phyloP scores from a whole-genome alignment of 1,140 invertebrate genomes.

The Steinernema feltiae region DNA sequence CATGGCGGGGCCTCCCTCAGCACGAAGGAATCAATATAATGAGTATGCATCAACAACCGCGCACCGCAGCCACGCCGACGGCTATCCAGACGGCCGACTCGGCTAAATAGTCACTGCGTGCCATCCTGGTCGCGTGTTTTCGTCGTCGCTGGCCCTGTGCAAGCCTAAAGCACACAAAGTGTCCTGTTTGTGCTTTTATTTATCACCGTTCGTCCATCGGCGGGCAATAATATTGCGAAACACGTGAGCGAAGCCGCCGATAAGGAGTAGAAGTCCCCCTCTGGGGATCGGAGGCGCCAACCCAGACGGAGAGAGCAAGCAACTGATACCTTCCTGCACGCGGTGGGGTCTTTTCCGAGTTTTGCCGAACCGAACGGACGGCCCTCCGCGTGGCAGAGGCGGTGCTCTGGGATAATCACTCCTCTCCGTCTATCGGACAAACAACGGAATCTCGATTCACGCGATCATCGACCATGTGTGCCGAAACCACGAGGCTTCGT shows the following conservation, averaged over 20 bases:
- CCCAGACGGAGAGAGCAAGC: neutral
- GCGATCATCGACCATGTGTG: too few species aligned
- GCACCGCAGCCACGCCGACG: neutral
- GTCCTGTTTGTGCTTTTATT: neutral
- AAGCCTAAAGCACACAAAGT: neutral
- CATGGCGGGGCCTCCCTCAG: neutral
- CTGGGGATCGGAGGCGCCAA: neutral
- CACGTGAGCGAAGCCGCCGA: neutral
- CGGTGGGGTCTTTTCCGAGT: too few species aligned
- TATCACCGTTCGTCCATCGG: neutral
- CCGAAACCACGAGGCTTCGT: too few species aligned
- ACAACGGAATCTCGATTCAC: too few species aligned
- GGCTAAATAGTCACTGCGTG: neutral
- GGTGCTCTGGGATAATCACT: too few species aligned
- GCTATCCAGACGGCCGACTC: neutral
- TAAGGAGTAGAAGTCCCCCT: neutral
- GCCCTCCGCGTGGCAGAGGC: too few species aligned
- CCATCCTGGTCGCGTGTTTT: neutral
- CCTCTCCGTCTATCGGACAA: too few species aligned
- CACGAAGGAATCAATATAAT: neutral
- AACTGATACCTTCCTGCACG: too few species aligned
- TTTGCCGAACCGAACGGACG: too few species aligned
- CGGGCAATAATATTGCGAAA: neutral
- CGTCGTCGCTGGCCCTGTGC: neutral
- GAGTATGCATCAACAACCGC: neutral